phyloP scores from a whole-genome alignment of 2,888 invertebrate species.

The Phrixothrix hirtus region DNA sequence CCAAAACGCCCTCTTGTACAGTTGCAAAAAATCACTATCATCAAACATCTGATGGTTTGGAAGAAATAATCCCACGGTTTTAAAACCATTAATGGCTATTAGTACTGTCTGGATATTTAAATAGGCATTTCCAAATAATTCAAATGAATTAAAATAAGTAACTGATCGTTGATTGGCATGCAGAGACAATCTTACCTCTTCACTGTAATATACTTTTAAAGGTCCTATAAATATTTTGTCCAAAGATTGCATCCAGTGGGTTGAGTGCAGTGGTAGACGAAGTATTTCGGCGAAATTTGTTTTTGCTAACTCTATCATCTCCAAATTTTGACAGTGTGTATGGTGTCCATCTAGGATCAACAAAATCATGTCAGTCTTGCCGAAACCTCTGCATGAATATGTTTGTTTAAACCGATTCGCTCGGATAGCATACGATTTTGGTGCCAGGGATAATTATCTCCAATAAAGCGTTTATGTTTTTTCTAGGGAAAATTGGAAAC shows the following conservation, averaged over 20 bases:
- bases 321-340: slow-evolving; percentile 25
- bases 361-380: slow-evolving; percentile 22
- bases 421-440: slow-evolving; percentile 28
- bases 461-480: slow-evolving; percentile 41
- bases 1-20: too few species aligned
- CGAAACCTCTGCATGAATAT: slow-evolving; percentile 30
- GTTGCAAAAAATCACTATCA: neutral
- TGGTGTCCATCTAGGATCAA: slow-evolving; percentile 29
- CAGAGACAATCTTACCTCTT: slow-evolving; percentile 19
- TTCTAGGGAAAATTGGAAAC: slow-evolving; percentile 45
- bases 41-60: neutral
- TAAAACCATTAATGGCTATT: slow-evolving; percentile 16
- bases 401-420: slow-evolving; percentile 31
- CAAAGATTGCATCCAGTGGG: slow-evolving; percentile 25
- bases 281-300: too few species aligned
- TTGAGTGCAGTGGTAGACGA: too few species aligned
- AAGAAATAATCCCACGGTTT: neutral
- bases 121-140: slow-evolving; percentile 32
- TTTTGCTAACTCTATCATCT: slow-evolving; percentile 7
- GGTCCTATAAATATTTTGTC: slow-evolving; percentile 27
- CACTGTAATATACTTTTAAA: slow-evolving; percentile 9
- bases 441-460: slow-evolving; percentile 40
- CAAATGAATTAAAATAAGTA: slow-evolving; percentile 23
- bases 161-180: slow-evolving; percentile 17
- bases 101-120: slow-evolving; percentile 23